Evolutionary conservation across 2,797 vertebrate genomes (phyloP).

Genomic region (Danio albolineatus): DNA sequence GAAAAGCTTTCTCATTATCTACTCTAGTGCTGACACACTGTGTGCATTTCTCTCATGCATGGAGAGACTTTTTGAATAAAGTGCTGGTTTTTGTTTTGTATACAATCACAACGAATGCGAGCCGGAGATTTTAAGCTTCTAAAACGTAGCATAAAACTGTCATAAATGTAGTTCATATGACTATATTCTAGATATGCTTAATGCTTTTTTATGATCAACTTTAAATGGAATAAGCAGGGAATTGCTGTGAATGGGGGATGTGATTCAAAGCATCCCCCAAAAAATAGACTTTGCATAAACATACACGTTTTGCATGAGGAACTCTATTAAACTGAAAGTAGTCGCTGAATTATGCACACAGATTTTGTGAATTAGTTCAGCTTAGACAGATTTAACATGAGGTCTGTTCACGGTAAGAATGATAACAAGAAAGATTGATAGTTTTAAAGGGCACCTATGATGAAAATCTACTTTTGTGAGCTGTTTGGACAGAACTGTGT

Average conservation of each 20-base stretch:
- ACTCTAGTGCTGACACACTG: neutral
- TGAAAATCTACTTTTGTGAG: too few relatives aligned
- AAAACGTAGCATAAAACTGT: neutral
- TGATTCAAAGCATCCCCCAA: too few relatives aligned
- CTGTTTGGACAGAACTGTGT: too few relatives aligned
- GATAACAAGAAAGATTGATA: too few relatives aligned
- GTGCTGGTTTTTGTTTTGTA: neutral
- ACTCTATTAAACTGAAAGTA: too few relatives aligned
- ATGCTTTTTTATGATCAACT: neutral
- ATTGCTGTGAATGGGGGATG: too few relatives aligned
- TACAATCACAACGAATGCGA: neutral
- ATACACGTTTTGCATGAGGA: neutral
- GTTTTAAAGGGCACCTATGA: too few relatives aligned
- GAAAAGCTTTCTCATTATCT: neutral
- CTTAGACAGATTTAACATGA: neutral
- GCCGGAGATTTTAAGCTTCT: neutral
- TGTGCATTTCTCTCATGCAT: neutral
- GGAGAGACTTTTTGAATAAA: neutral
- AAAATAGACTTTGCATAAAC: too few relatives aligned
- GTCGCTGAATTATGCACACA: too few relatives aligned
- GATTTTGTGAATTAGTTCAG: neutral
- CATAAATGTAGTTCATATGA: neutral
- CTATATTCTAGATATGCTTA: neutral
- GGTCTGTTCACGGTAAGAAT: neutral
- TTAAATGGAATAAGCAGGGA: too few relatives aligned